These are phyloP conservation scores for Glyphotaelius pellucidus DNA, from an alignment of 2,888 invertebrate genomes.

Conservation along the genomic window DNA sequence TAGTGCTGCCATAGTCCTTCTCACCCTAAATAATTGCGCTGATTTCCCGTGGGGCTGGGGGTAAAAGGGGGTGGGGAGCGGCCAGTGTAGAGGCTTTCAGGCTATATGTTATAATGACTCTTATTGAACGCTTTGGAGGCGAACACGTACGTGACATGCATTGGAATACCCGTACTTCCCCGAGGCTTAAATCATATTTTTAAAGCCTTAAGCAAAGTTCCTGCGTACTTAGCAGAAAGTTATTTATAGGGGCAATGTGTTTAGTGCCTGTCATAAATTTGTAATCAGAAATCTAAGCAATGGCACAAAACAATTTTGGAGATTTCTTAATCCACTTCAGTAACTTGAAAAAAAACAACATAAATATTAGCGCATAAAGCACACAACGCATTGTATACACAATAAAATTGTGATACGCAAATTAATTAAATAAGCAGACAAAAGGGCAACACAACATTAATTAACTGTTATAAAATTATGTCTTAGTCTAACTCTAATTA, in stretches of 20 bases:
- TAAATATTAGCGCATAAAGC: no score
- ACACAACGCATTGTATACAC: no score
- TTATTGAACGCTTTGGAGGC: slow-evolving; percentile 50
- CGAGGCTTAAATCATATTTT: slow-evolving; percentile 19
- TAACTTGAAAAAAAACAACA: no score
- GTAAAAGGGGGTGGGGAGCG: background rate
- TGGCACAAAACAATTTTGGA: no score
- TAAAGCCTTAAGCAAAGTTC: slow-evolving; percentile 3
- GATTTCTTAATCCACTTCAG: no score
- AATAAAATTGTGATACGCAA: no score
- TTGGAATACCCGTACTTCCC: background rate
- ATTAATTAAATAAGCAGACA: no score
- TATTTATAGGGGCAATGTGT: background rate
- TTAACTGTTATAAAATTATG: no score
- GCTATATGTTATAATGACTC: slow-evolving; percentile 55
- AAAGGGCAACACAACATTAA: no score
- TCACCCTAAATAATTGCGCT: slow-evolving; percentile 46
- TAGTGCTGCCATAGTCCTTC: background rate
- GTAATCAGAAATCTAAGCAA: no score
- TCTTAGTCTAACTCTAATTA: no score
- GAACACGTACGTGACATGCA: slow-evolving; percentile 48
- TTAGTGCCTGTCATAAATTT: background rate
- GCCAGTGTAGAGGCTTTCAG: slow-evolving; percentile 38
- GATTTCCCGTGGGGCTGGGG: slow-evolving; percentile 47
- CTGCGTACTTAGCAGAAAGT: background rate